Percentiles rank a stretch among this genome's conserved stretches.
Evolutionary conservation across 2,113 vertebrate species (phyloP).

Genomic region (Tupaia tana): DNA sequence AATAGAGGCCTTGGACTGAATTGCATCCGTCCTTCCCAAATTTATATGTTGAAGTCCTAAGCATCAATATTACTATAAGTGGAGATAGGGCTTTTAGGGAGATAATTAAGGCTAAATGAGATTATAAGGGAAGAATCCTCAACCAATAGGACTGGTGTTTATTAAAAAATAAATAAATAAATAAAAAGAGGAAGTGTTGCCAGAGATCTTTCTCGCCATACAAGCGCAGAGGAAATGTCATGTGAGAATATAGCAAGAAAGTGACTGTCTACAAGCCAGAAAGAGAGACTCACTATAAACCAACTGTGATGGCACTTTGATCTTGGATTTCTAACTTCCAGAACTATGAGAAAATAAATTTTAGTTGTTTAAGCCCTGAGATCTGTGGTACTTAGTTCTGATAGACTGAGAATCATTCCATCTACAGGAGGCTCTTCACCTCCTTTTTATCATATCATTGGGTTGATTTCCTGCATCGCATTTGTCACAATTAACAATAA

Average conservation of each 20-base stretch:
- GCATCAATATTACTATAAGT: background rate
- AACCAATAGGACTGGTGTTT: background rate
- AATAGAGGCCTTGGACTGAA: background rate
- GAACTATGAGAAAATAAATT: background rate
- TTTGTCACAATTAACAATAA: background rate
- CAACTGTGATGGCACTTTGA: background rate
- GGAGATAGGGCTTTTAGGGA: background rate
- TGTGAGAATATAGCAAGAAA: background rate
- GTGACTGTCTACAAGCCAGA: background rate
- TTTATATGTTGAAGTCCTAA: background rate
- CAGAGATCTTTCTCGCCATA: too few species aligned
- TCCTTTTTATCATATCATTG: background rate
- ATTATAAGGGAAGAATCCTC: too few species aligned
- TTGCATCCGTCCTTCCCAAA: fast-evolving
- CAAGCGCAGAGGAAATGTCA: background rate
- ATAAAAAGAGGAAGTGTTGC: background rate
- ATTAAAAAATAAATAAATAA: background rate
- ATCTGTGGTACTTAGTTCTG: background rate
- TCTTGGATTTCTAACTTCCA: background rate
- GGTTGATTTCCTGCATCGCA: background rate
- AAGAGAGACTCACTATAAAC: background rate
- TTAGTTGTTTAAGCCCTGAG: background rate
- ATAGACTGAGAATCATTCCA: background rate
- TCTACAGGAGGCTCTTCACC: background rate
- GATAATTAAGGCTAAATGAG: background rate